phyloP scores from a whole-genome alignment of 2,888 invertebrate species.

The Lasioglossum leucozonium region DNA sequence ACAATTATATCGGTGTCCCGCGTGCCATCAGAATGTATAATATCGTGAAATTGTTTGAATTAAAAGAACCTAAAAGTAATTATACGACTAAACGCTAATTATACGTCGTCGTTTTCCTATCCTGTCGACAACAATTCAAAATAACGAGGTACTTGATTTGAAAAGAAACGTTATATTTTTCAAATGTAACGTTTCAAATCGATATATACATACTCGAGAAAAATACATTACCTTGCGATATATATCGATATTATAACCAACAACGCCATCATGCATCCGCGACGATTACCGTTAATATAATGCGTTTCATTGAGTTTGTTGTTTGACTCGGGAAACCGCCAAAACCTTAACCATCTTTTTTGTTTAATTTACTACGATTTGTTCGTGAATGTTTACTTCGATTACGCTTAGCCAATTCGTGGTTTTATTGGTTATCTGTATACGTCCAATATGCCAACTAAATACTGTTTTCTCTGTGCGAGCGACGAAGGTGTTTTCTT shows the following conservation, averaged over 20 bases:
- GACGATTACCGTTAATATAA: slow-evolving; percentile 60
- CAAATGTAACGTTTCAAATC: background rate
- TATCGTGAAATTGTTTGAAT: slow-evolving; percentile 29
- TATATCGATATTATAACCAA: slow-evolving; percentile 21
- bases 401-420: background rate
- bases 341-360: background rate
- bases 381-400: background rate
- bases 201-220: background rate
- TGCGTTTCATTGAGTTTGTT: slow-evolving; percentile 22
- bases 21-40: slow-evolving; percentile 16
- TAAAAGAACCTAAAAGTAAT: slow-evolving; percentile 9
- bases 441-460: slow-evolving; percentile 68
- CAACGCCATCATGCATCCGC: slow-evolving; percentile 46
- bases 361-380: background rate
- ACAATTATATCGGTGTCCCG: background rate
- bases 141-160: background rate
- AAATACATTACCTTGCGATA: background rate
- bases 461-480: slow-evolving; percentile 80
- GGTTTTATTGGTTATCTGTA: slow-evolving; percentile 8
- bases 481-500: slow-evolving; percentile 81
- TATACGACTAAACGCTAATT: background rate
- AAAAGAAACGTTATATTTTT: background rate
- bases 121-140: background rate
- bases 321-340: background rate
- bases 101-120: background rate